Base-by-base conservation (phyloP, 2,888 invertebrate genomes). In the Galerucella nymphaeae region DNA sequence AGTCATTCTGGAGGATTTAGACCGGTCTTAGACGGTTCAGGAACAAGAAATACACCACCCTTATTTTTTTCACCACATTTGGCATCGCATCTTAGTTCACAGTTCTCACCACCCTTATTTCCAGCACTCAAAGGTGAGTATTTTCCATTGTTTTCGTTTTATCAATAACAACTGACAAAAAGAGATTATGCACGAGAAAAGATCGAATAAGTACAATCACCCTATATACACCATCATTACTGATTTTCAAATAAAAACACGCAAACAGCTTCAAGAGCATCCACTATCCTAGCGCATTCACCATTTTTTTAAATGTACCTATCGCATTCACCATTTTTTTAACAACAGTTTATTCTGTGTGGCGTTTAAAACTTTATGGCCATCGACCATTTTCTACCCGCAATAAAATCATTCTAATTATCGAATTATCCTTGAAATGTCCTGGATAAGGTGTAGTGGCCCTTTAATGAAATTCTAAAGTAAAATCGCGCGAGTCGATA, bases 11-110 rank as follows among this genome's bases (percentile, higher is more conserved):
- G 77, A 23, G 89, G 90, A 76, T 90, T 91, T 84, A 85, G 90
- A 74, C 90, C 92, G 14, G 89, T 91, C 41, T 84, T 91, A 75
- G 90, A 90, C 76, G 89, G 88, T 70, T 89, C 80, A 84, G 89
- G 82, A 85, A 89, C 84, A 50, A 83, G 88, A 74, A 86, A 87
- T 66, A 88, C 91, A 72, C 93, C 94, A 71, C 94, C 95, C 14
- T 88, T 96, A 73, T 95, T 96, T 88, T 91, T 95, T 84, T 94
- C 95, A 66, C 94, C 95, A 14, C 95, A 95, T 86, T 88, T 95
- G 82, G 91, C 90, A 57, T 92, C 93, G 2, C 91, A 92, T 82
- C 88, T 91, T 76, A 87, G 93, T 66, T 91, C 94, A 81, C 90
- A 92, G 88, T 91, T 95, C 88, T 89, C 92, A 67, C 95, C 95